Conservation (phyloP, 53 echinoderm and acorn worm genomes). For the Holothuria scabra region DNA sequence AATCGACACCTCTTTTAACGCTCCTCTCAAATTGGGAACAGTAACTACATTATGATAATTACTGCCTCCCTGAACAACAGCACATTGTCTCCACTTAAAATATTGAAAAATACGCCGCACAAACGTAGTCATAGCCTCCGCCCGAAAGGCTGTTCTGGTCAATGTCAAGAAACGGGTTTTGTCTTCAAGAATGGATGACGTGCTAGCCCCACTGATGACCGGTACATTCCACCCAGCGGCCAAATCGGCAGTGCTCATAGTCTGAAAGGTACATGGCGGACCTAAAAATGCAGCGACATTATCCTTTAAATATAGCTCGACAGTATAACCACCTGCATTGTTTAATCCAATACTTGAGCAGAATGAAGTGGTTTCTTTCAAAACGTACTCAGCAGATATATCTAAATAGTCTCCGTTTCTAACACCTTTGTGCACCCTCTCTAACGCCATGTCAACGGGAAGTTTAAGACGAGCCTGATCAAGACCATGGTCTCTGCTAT, state of each 20-base stretch:
- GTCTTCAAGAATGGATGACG: conserved; percentile 36
- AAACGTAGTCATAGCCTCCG: conserved; percentile 9
- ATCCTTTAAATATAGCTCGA: background rate
- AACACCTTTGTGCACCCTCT: background rate
- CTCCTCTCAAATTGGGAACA: background rate
- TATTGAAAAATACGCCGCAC: background rate
- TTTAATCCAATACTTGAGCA: conserved; percentile 24
- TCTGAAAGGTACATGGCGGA: conserved; percentile 51
- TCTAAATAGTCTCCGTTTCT: background rate
- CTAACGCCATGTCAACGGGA: background rate
- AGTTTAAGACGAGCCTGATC: background rate
- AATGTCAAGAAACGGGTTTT: conserved; percentile 55
- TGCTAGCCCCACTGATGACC: conserved; percentile 46
- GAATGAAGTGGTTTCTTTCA: background rate
- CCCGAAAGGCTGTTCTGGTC: conserved; percentile 50
- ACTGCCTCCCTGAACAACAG: background rate
- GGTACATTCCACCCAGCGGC: conserved; percentile 72
- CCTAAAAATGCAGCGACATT: conserved; percentile 57
- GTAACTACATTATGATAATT: background rate
- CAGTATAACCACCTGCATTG: background rate
- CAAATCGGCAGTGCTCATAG: conserved; percentile 50
- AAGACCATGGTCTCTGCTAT: background rate
- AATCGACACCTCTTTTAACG: background rate
- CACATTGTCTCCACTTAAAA: conserved; percentile 35
- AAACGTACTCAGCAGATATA: background rate